Percentiles rank a stretch among this genome's conserved stretches.
These are phyloP conservation scores for Eurois occulta DNA, from an alignment of 2,888 invertebrate species.

Conservation along the genomic window DNA sequence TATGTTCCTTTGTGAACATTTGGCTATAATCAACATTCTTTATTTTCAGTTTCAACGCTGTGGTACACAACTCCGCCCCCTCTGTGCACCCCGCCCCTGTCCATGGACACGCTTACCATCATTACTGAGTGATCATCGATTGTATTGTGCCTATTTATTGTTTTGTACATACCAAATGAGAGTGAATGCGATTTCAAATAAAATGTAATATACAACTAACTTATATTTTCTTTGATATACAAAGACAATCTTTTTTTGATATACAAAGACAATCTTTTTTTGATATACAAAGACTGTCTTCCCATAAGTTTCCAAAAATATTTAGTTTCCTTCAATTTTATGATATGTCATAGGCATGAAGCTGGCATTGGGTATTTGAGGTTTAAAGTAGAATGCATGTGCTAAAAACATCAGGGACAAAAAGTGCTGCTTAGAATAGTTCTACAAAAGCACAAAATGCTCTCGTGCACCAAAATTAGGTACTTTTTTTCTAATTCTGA, in stretches of 20 bases:
- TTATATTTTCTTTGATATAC: neutral
- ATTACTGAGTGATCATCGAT: constrained; percentile 67
- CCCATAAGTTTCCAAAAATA: too few species aligned
- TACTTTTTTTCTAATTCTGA: neutral
- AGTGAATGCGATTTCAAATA: constrained; percentile 29
- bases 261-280: too few species aligned
- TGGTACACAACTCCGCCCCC: constrained; percentile 85
- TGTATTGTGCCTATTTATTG: constrained; percentile 48
- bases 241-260: too few species aligned
- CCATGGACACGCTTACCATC: constrained; percentile 73
- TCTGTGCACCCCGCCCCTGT: constrained; percentile 79
- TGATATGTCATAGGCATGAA: neutral
- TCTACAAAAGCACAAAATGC: neutral
- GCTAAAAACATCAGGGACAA: neutral
- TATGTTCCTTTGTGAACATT: neutral
- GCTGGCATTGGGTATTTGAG: neutral
- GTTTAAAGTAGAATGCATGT: neutral
- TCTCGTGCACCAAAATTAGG: neutral
- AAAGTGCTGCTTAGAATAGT: neutral
- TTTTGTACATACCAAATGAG: constrained; percentile 25
- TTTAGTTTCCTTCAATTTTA: neutral
- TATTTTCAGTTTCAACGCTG: constrained; percentile 84
- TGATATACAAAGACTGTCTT: too few species aligned
- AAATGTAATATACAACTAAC: constrained; percentile 11
- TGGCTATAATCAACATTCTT: neutral